These are phyloP conservation scores for Hylomyscus alleni DNA, from an alignment of 2,797 vertebrate species.

Conservation along the genomic window DNA sequence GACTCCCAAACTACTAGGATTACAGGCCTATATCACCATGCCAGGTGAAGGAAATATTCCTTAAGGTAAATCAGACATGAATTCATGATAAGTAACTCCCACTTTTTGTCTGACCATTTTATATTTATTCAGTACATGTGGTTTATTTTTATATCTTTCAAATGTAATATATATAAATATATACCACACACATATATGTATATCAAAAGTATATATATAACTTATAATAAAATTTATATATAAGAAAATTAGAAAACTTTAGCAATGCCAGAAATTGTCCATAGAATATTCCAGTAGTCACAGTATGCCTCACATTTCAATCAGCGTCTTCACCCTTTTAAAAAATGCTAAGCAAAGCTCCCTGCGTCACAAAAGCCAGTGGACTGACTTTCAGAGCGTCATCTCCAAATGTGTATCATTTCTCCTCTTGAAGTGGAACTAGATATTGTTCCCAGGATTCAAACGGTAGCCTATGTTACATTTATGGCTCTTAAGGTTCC, in stretches of 20 bases:
- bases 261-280: conserved; percentile 73
- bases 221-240: neutral
- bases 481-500: neutral
- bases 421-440: conserved; percentile 15
- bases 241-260: conserved; percentile 74
- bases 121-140: conserved; percentile 30
- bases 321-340: conserved; percentile 71
- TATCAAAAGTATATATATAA: neutral
- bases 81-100: neutral
- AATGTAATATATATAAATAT: neutral
- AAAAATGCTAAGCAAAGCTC: conserved; percentile 78
- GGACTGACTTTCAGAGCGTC: conserved; percentile 10
- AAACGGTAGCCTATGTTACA: neutral
- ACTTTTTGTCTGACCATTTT: conserved; percentile 15
- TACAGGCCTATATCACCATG: neutral
- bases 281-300: conserved; percentile 75
- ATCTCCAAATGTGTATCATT: neutral
- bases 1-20: neutral
- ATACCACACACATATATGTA: neutral
- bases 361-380: conserved; percentile 68
- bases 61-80: conserved; percentile 58
- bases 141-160: conserved; percentile 67
- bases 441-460: neutral
- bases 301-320: conserved; percentile 70
- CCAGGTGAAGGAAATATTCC: conserved; percentile 30